Base-by-base conservation (phyloP, 2,888 invertebrate species). In the Callimorpha dominula region DNA sequence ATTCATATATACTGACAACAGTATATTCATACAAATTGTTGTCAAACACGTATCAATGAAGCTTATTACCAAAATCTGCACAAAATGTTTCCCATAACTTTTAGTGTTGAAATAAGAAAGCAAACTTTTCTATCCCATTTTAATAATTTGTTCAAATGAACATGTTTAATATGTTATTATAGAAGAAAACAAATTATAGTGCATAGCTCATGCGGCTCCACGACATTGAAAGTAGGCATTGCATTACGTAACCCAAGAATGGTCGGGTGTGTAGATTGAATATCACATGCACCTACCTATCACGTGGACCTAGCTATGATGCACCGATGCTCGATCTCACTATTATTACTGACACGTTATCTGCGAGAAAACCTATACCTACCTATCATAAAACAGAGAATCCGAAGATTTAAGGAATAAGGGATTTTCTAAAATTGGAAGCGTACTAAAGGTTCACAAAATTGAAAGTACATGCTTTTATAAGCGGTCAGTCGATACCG, bases 191-290 rank as follows among this genome's bases (percentile, higher is more conserved):
- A 73, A 81, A 80, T 75, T 77, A 78, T 78, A 78, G 60, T 73
- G 68, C 67, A 69, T 78, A 73, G 17, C 75, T 78, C 80, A 82
- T 71, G 70, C 73, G 75, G 74, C 82, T 78, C 46, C 83, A 86
- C 91, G 95, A 92, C 95, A 95, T 95, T 95, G 95, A 93, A 94
- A 94, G 94, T 93, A 79, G 90, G 95, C 92, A 87, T 95, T 91
- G 88, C 82, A 78, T 95, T 95, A 95, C 95, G 95, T 94, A 94
- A 95, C 87, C 84, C 89, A 92, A 95, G 93, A 92, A 88, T 89
- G 90, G 89, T 87, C 89, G 88, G 88, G 87, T 88, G 83, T 85
- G 83, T 82, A 92, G 91, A 92, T 95, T 88, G 90, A 88, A 91
- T 95, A 91, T 93, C 94, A 91, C 85, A 86, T 88, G 91, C 94